A percentile compares a stretch with the other conserved stretches of the same genome.
phyloP scores from a whole-genome alignment of 1,140 invertebrate species.

The Chrysopa pallens region DNA sequence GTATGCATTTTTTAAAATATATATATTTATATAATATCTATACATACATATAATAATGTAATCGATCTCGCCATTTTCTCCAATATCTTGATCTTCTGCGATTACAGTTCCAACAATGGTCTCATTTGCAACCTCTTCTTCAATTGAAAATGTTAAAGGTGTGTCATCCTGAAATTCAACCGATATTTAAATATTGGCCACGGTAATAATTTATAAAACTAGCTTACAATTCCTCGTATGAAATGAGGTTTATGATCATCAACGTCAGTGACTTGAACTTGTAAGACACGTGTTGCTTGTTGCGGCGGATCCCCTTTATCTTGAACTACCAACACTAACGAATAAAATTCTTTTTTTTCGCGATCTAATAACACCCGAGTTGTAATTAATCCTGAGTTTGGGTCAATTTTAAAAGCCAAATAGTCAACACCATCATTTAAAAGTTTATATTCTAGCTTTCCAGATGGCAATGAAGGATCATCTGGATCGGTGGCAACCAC shows the following conservation, averaged over 20 bases:
- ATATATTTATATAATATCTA: slow-evolving; percentile 4
- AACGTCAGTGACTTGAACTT: slow-evolving; percentile 50
- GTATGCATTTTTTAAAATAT: slow-evolving; percentile 1
- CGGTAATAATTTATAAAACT: no score
- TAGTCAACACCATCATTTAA: slow-evolving; percentile 48
- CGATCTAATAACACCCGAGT: slow-evolving; percentile 47
- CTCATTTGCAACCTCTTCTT: slow-evolving; percentile 44
- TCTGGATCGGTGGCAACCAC: slow-evolving; percentile 63
- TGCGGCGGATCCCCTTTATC: slow-evolving; percentile 60
- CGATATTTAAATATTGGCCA: no score
- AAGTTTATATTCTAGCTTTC: slow-evolving; percentile 52
- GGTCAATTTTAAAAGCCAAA: slow-evolving; percentile 42
- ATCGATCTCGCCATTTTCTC: slow-evolving; percentile 55
- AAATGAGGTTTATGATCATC: slow-evolving; percentile 67
- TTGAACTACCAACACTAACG: slow-evolving; percentile 51
- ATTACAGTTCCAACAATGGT: slow-evolving; percentile 44
- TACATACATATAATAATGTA: slow-evolving; percentile 45
- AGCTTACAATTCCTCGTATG: slow-evolving; percentile 41
- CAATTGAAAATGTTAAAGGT: slow-evolving; percentile 37
- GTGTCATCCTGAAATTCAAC: slow-evolving; percentile 35
- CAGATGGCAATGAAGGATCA: slow-evolving; percentile 52
- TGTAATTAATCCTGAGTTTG: slow-evolving; percentile 52
- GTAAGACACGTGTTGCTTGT: slow-evolving; percentile 47
- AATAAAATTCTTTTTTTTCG: slow-evolving; percentile 51
- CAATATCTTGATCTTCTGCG: slow-evolving; percentile 56